Evolutionary conservation across 2,888 invertebrate species (phyloP).

Genomic region (Melangyna quadrimaculata): DNA sequence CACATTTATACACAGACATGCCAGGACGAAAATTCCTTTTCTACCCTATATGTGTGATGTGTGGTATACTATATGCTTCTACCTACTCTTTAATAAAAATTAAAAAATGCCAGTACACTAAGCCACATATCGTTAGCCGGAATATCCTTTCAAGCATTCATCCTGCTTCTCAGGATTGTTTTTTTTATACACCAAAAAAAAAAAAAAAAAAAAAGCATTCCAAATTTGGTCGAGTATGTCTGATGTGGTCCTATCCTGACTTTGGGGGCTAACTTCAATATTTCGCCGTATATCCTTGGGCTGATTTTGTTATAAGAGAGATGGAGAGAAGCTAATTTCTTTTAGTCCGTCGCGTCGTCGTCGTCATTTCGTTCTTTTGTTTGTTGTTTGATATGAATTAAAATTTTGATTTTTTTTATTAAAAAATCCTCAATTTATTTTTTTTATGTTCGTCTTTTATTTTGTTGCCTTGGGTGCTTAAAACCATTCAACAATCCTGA

Average conservation of each 20-base stretch:
- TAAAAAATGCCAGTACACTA: slow-evolving; percentile 54
- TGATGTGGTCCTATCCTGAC: slow-evolving; percentile 31
- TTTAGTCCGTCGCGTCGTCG: slow-evolving; percentile 12
- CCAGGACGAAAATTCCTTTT: slow-evolving; percentile 44
- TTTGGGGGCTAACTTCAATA: slow-evolving; percentile 54
- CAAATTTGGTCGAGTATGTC: slow-evolving; percentile 57
- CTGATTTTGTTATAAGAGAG: neutral
- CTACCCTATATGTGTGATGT: slow-evolving; percentile 18
- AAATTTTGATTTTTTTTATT: slow-evolving; percentile 40
- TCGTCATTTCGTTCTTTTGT: slow-evolving; percentile 16
- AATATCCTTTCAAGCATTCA: slow-evolving; percentile 35
- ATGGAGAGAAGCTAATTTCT: slow-evolving; percentile 50
- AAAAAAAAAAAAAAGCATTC: neutral
- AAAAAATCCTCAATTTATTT: slow-evolving; percentile 32
- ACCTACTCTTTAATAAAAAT: slow-evolving; percentile 70
- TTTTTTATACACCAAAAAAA: neutral
- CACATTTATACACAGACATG: neutral
- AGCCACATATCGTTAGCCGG: slow-evolving; percentile 41
- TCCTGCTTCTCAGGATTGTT: slow-evolving; percentile 5
- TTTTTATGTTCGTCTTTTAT: neutral
- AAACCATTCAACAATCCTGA: slow-evolving; percentile 10
- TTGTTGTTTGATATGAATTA: slow-evolving; percentile 64
- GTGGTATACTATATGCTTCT: too few relatives aligned
- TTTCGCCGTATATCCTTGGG: slow-evolving; percentile 43
- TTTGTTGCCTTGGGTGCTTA: slow-evolving; percentile 36